Evolutionary conservation across 2,113 vertebrate species (phyloP).

Genomic region (Charadrius vociferus): DNA sequence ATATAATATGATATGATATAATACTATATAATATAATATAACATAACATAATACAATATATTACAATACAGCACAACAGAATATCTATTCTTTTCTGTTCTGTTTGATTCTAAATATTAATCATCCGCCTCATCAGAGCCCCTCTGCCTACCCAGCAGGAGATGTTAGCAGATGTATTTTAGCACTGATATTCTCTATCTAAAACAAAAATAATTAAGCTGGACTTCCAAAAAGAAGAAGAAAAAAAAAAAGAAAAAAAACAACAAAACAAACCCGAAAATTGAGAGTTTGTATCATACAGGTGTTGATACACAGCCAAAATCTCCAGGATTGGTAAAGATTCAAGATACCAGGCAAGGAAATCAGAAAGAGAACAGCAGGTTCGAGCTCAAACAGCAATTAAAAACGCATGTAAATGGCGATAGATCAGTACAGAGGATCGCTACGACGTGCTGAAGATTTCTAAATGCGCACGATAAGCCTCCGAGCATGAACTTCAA

Average conservation of each 20-base stretch:
- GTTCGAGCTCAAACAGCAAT: not conserved
- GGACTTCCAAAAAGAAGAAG: not conserved
- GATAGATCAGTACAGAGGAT: not conserved
- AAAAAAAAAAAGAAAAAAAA: not conserved
- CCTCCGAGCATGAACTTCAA: not conserved
- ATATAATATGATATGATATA: not conserved
- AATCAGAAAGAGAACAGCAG: not conserved
- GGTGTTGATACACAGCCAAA: not conserved
- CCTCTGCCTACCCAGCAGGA: not conserved
- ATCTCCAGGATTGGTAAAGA: not conserved
- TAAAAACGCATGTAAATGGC: not conserved
- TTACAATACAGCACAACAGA: not conserved
- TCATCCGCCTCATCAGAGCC: not conserved
- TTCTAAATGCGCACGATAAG: not conserved
- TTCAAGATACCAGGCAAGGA: not conserved
- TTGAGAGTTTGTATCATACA: not conserved
- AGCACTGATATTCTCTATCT: not conserved
- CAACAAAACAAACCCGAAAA: not conserved
- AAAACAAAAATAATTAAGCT: not conserved
- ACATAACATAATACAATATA: not conserved
- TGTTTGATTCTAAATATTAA: not conserved
- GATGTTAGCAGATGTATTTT: not conserved
- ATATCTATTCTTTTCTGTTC: not conserved
- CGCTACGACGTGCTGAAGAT: rapidly evolving
- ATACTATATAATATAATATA: not conserved